Evolutionary conservation across 1,140 invertebrate species (phyloP).

Genomic region (Ctenoplectra terminalis): DNA sequence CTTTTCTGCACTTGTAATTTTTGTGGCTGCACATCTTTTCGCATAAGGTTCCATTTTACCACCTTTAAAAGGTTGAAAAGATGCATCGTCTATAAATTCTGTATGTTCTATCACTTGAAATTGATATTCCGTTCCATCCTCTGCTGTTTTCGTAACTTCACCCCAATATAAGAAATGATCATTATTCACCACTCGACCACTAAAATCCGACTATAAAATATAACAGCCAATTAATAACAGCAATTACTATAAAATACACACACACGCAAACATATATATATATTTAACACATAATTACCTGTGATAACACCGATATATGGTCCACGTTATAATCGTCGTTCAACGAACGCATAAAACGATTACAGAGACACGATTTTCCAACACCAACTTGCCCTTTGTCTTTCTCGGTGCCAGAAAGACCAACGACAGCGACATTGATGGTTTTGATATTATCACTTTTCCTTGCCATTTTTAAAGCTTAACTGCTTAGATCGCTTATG

Average conservation of each 20-base stretch:
- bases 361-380: conserved; percentile 98
- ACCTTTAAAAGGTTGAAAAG: conserved; percentile 98
- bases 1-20: conserved; percentile 97
- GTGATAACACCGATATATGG: conserved; percentile 98
- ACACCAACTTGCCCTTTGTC: conserved; percentile 97
- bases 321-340: conserved; percentile 98
- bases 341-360: conserved; percentile 97
- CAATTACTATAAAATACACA: background rate
- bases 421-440: conserved; percentile 93
- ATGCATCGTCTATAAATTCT: conserved; percentile 99
- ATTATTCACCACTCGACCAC: conserved; percentile 98
- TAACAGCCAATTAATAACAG: conserved; percentile 2
- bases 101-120: conserved; percentile 99
- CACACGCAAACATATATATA: too few species aligned
- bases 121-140: conserved; percentile 95
- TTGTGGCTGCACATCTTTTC: conserved; percentile 95
- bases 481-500: conserved; percentile 57
- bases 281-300: too few species aligned
- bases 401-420: conserved; percentile 96
- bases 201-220: conserved; percentile 94
- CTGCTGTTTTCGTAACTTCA: conserved; percentile 93
- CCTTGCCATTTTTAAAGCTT: conserved; percentile 77
- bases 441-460: conserved; percentile 84
- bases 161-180: conserved; percentile 99
- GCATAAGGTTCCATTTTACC: conserved; percentile 98